These are phyloP conservation scores for Drosophila meridionalis DNA, from an alignment of 2,888 invertebrate genomes.

Conservation along the genomic window DNA sequence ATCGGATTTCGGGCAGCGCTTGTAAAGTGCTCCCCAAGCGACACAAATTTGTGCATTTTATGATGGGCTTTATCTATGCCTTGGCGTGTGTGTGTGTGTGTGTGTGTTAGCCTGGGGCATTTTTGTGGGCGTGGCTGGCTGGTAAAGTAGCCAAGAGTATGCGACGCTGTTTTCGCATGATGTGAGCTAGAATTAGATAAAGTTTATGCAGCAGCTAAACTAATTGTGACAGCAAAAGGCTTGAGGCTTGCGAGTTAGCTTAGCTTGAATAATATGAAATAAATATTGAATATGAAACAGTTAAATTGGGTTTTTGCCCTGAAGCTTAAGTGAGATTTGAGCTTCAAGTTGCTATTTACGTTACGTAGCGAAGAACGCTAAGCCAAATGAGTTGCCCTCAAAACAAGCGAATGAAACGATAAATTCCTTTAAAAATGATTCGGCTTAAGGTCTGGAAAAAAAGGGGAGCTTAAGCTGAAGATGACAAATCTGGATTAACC, in stretches of 20 bases:
- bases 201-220: neutral
- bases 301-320: neutral
- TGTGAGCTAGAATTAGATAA: neutral
- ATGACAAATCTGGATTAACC: neutral
- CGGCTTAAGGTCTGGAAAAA: neutral
- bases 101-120: slow-evolving; percentile 14
- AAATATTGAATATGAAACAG: slow-evolving; percentile 7
- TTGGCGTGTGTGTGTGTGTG: slow-evolving; percentile 8
- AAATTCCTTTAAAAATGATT: slow-evolving; percentile 6
- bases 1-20: slow-evolving; percentile 33
- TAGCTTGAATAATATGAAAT: slow-evolving; percentile 7
- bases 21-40: slow-evolving; percentile 67
- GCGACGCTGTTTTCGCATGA: neutral
- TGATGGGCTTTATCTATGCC: slow-evolving; percentile 47
- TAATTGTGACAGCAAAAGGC: slow-evolving; percentile 10
- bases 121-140: slow-evolving; percentile 10
- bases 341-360: neutral
- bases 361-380: neutral
- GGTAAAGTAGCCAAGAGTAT: slow-evolving; percentile 5
- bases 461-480: neutral
- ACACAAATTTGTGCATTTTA: slow-evolving; percentile 70
- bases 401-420: neutral
- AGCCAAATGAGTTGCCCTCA: neutral
- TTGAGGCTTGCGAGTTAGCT: neutral
- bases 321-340: neutral